Base-by-base conservation (phyloP, 2,888 invertebrate species). In the Andricus quercusramuli region DNA sequence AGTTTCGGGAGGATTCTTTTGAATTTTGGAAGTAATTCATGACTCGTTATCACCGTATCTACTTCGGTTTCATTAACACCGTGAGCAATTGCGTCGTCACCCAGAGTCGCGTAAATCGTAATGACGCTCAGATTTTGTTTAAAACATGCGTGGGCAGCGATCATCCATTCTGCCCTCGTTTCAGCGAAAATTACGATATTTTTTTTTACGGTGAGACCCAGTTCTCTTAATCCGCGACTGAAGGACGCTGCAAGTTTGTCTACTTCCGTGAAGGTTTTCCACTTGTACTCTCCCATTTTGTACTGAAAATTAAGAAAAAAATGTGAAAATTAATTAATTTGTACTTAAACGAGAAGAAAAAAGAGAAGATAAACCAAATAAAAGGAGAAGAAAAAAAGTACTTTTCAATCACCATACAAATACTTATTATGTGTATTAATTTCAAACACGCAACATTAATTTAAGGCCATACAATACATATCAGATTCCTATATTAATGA, bases 51-150 rank as follows among this genome's bases (percentile, higher is more conserved):
- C 59, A 99, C 97, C 13, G 97, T 96, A 68, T 96, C 96, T 0
- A 98, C 98, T 92, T 99, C 98, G 0, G 99, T 98, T 94, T 99
- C 99, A 92, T 98, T 98, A 90, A 99, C 97, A 87, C 99, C 99
- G 93, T 99, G 99, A 9, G 97, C 96, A 83, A 99, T 97, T 2
- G 99, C 99, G 11, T 99, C 99, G 91, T 99, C 98, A 56, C 99
- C 99, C 20, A 99, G 94, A 0, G 99, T 99, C 2, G 99, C 97
- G 93, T 99, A 99, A 87, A 99, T 96, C 0, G 99, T 99, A 3
- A 99, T 99, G 90, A 99, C 97, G 94, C 94, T 83, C 88, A 93
- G 83, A 84, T 97, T 98, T 93, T 97, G 97, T 92, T 97, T 98
- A 94, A 99, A 98, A 93, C 98, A 97, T 78, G 98, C 99, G 90